Conservation (phyloP, 2,113 vertebrate species). For the Gasterosteus aculeatus region DNA sequence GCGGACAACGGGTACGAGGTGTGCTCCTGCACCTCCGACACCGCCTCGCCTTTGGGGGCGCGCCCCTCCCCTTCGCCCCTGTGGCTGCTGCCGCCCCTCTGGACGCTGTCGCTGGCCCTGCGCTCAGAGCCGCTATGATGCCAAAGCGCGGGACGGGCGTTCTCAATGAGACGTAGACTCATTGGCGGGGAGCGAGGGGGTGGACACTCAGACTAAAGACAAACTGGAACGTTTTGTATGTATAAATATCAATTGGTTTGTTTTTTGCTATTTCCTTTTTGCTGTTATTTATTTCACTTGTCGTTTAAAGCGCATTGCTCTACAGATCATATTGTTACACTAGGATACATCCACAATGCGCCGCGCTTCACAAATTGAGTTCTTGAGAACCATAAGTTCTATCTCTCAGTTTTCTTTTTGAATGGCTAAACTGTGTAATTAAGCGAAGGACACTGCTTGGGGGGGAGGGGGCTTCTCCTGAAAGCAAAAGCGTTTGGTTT, state of each 20-base stretch:
- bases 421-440: conserved; percentile 25
- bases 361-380: conserved; percentile 23
- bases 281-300: conserved; percentile 72
- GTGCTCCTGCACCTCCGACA: conserved; percentile 90
- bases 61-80: conserved; percentile 39
- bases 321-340: conserved; percentile 34
- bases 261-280: conserved; percentile 50
- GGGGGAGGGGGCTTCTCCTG: neutral
- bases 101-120: conserved; percentile 74
- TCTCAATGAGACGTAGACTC: conserved; percentile 15
- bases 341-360: conserved; percentile 12
- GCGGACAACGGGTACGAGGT: conserved; percentile 88
- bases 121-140: conserved; percentile 78
- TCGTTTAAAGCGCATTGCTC: conserved; percentile 60
- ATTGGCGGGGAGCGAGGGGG: conserved; percentile 16
- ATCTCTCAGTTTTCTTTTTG: conserved; percentile 21
- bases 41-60: conserved; percentile 33
- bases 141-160: conserved; percentile 34
- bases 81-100: conserved; percentile 65
- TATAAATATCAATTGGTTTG: conserved; percentile 56
- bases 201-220: conserved; percentile 23
- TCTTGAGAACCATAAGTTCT: conserved; percentile 21
- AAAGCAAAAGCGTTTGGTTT: neutral
- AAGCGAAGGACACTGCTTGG: neutral
- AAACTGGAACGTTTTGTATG: conserved; percentile 58